A percentile compares a stretch with the other conserved stretches of the same genome.
These are phyloP conservation scores for Yponomeuta evonymella DNA, from an alignment of 2,888 invertebrate species.

Conservation along the genomic window DNA sequence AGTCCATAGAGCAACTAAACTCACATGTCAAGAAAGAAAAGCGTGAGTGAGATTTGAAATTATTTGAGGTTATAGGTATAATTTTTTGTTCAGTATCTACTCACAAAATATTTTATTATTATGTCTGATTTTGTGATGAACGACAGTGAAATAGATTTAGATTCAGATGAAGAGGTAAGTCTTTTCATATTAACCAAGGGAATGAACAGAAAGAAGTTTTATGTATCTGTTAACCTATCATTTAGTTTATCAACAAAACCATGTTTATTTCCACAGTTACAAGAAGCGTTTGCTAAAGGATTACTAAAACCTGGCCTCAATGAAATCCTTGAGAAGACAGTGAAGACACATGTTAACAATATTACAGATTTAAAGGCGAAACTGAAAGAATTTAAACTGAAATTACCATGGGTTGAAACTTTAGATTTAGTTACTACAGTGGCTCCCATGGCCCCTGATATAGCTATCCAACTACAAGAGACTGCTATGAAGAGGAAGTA, in stretches of 20 bases:
- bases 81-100: not conserved
- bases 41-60: not conserved
- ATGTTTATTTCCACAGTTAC: slow-evolving; percentile 78
- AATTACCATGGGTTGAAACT: slow-evolving; percentile 90
- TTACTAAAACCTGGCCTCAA: slow-evolving; percentile 91
- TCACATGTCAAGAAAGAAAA: not conserved
- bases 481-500: slow-evolving; percentile 82
- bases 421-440: slow-evolving; percentile 86
- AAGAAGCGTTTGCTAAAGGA: slow-evolving; percentile 92
- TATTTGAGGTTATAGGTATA: not conserved
- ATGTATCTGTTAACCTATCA: slow-evolving; percentile 10
- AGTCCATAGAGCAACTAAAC: no score
- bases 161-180: slow-evolving; percentile 77
- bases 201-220: not conserved
- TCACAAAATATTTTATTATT: slow-evolving; percentile 17
- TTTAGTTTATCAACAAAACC: slow-evolving; percentile 23
- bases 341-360: slow-evolving; percentile 81
- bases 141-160: slow-evolving; percentile 68
- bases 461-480: slow-evolving; percentile 84
- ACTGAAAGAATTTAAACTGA: slow-evolving; percentile 80
- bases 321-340: slow-evolving; percentile 75
- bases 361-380: slow-evolving; percentile 83
- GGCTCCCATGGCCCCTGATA: slow-evolving; percentile 90
- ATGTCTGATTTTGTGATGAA: slow-evolving; percentile 67
- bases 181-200: not conserved